Base-by-base conservation (phyloP, 2,113 vertebrate genomes). In the Dromiciops gliroides region DNA sequence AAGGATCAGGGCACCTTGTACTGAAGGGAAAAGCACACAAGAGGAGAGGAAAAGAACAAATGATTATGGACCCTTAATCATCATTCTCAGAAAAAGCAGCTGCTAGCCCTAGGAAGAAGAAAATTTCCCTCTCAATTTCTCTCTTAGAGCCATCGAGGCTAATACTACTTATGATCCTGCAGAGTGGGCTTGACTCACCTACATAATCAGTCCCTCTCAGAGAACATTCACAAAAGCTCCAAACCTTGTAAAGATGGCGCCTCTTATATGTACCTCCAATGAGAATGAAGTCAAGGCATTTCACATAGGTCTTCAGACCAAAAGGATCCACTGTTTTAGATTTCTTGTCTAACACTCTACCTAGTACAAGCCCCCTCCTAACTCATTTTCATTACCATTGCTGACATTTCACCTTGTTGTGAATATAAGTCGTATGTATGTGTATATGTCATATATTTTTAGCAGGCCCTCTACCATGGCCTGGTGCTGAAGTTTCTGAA, bases 1-100 rank as follows among this genome's bases (percentile, higher is more conserved):
- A 96, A 99, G 99, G 93, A 99, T 99, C 93, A 99, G 98, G 51
- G 99, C 99, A 50, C 99, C 99, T 94, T 99, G 99, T 83, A 99
- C 99, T 99, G 97, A 2, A 95, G 94, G 53, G 96, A 50, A 97
- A 95, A 93, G 48, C 94, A 31, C 1, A 96, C 14, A 48, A 67
- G 26, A 88, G 56, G 19, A 90, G 51, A 83, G 5, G 0, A 44
- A 44, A 83, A 83, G 19, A 44, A 7, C 22, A n/a, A n/a, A 22
- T 44, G 16, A 22, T 1, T 28, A 24, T 5, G 44, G 9, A 53
- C 93, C n/a, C 75, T 60, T 89, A 94, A 91, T 83, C 8, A 44
- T 23, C 0, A 2, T 56, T 67, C 96, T 94, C 51, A 95, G 49
- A 95, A 89, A 37, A 92, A 92, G 50, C 89, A 92, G 44, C 1